Conservation (phyloP, 2,113 vertebrate genomes). For the Hyperopisus bebe region DNA sequence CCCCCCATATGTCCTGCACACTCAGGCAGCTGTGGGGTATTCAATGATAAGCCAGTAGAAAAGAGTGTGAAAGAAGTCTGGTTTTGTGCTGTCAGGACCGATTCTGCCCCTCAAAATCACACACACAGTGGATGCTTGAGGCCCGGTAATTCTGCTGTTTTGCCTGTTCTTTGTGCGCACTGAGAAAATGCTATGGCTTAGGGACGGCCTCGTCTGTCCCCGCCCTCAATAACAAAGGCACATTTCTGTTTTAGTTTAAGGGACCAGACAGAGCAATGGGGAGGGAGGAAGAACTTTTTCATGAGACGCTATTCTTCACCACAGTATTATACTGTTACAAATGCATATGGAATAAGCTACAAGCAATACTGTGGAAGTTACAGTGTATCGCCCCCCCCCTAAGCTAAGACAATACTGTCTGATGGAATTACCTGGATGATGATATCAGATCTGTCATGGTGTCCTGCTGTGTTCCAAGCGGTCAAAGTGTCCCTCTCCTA, state of each 20-base stretch:
- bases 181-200: conserved; percentile 54
- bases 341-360: not conserved
- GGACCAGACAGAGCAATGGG: not conserved
- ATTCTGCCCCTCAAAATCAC: conserved; percentile 40
- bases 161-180: conserved; percentile 61
- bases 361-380: not conserved
- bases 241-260: conserved; percentile 36
- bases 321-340: not conserved
- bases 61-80: conserved; percentile 42
- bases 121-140: conserved; percentile 40
- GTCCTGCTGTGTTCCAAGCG: not conserved
- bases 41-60: conserved; percentile 26
- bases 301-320: not conserved
- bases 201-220: conserved; percentile 55
- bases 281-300: not conserved
- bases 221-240: conserved; percentile 41
- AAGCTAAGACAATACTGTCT: not conserved
- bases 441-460: not conserved
- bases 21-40: conserved; percentile 3
- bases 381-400: not conserved
- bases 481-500: not conserved
- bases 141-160: conserved; percentile 52
- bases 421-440: not conserved
- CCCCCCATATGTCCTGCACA: not conserved
- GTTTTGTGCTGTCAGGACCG: conserved; percentile 45